These are phyloP conservation scores for Melanostigma gelatinosum DNA, from an alignment of 2,113 vertebrate species.

Conservation along the genomic window DNA sequence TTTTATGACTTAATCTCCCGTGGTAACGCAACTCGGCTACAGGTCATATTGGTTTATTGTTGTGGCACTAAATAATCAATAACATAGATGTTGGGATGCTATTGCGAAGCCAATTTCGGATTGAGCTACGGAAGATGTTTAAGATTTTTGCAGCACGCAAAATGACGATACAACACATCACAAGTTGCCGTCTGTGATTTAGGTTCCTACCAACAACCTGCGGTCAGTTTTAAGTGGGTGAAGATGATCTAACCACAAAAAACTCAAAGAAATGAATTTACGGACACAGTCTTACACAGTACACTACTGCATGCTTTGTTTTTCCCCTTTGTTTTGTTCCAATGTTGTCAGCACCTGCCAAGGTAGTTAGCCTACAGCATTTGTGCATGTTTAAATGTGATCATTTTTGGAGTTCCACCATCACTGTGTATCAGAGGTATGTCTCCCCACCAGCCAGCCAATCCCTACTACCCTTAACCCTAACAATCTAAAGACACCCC, in stretches of 20 bases:
- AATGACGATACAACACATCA: conserved; percentile 17
- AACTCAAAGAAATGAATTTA: conserved; percentile 11
- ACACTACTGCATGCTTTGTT: not conserved
- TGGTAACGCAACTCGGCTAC: conserved; percentile 43
- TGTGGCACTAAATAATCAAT: conserved; percentile 70
- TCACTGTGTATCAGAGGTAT: conserved; percentile 15
- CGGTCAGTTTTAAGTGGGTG: conserved; percentile 31
- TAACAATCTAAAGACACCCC: not conserved
- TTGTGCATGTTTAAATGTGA: conserved; percentile 85
- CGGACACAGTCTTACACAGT: not conserved
- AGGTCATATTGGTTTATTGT: conserved; percentile 74
- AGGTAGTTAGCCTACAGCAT: conserved; percentile 76
- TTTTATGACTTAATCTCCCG: conserved; percentile 73
- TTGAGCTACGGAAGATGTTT: conserved; percentile 59
- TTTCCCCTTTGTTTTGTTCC: conserved; percentile 4
- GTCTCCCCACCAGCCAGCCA: conserved; percentile 8
- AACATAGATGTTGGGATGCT: conserved; percentile 55
- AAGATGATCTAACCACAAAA: conserved; percentile 23
- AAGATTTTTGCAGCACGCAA: conserved; percentile 9
- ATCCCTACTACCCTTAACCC: conserved; percentile 13
- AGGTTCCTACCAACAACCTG: conserved; percentile 11
- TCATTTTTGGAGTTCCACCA: conserved; percentile 78
- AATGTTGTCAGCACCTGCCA: conserved; percentile 24
- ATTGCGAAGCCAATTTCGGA: conserved; percentile 50
- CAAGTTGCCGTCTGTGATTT: conserved; percentile 22